phyloP scores from a whole-genome alignment of 2,888 invertebrate genomes.

The Pseudolycoriella hygida region DNA sequence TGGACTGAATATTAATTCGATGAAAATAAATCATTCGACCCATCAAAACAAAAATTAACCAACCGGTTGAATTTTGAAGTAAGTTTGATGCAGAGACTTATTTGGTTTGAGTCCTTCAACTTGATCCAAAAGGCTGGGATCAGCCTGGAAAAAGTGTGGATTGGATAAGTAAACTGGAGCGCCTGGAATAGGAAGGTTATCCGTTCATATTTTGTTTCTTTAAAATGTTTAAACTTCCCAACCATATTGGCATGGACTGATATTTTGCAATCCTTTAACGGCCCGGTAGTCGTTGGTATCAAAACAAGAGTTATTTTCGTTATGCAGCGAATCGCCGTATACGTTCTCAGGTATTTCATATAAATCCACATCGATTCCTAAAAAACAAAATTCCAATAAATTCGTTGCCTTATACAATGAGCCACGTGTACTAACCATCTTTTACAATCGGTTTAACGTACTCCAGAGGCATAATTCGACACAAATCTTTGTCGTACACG shows the following conservation, averaged over 20 bases:
- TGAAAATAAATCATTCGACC: conserved; percentile 7
- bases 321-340: conserved; percentile 46
- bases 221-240: too few relatives aligned
- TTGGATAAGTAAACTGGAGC: conserved; percentile 79
- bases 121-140: conserved; percentile 42
- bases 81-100: conserved; percentile 51
- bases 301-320: conserved; percentile 55
- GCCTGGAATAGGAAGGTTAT: conserved; percentile 35
- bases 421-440: conserved; percentile 35
- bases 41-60: conserved; percentile 16
- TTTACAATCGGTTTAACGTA: conserved; percentile 51
- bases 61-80: conserved; percentile 75
- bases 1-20: conserved; percentile 39
- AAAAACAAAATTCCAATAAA: conserved; percentile 7
- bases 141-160: conserved; percentile 76
- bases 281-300: conserved; percentile 48
- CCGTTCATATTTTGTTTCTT: too few relatives aligned
- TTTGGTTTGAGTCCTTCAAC: conserved; percentile 57
- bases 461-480: conserved; percentile 57
- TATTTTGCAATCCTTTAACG: conserved; percentile 61
- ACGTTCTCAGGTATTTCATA: conserved; percentile 54
- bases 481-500: conserved; percentile 74
- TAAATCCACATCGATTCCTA: conserved; percentile 51
- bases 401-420: not conserved
- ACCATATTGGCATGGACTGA: conserved; percentile 78